Evolutionary conservation across 1,140 invertebrate species (phyloP).

Genomic region (Thrips palmi): DNA sequence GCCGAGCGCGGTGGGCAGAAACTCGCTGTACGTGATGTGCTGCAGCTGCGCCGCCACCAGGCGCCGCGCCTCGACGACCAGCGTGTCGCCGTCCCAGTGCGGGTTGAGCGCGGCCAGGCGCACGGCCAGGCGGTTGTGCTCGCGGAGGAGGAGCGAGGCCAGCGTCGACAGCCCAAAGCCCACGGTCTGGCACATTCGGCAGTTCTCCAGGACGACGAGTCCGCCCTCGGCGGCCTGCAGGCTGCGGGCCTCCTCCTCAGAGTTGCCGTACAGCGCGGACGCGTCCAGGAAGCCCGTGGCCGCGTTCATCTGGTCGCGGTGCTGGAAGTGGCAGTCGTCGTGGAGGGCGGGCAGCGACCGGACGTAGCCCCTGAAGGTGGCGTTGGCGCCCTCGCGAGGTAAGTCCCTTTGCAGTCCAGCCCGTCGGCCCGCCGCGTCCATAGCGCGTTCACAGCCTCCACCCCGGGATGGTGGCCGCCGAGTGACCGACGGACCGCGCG

Average conservation of each 20-base stretch:
- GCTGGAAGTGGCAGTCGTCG: conserved; percentile 43
- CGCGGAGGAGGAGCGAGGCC: conserved; percentile 20
- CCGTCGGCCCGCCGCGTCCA: too few relatives aligned
- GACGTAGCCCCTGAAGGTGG: background rate
- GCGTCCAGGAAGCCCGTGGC: conserved; percentile 75
- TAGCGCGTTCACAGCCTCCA: too few relatives aligned
- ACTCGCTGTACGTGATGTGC: conserved; percentile 47
- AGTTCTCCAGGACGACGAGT: background rate
- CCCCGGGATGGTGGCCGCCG: too few relatives aligned
- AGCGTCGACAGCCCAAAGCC: too few relatives aligned
- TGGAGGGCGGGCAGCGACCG: conserved; percentile 56
- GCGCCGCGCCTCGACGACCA: conserved; percentile 16
- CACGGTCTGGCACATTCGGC: too few relatives aligned
- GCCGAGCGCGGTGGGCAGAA: conserved; percentile 40
- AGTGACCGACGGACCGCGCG: too few relatives aligned
- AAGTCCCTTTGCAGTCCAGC: too few relatives aligned
- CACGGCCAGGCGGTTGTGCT: conserved; percentile 21
- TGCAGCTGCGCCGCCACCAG: conserved; percentile 31
- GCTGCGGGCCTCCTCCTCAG: conserved; percentile 44
- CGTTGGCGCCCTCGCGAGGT: background rate
- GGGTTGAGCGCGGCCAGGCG: conserved; percentile 15
- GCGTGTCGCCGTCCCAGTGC: conserved; percentile 13
- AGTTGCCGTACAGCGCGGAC: conserved; percentile 64
- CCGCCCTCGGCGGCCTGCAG: conserved; percentile 25
- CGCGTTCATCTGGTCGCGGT: conserved; percentile 62